A percentile compares a stretch with the other conserved stretches of the same genome.
Evolutionary conservation across 2,797 vertebrate species (phyloP).

Genomic region (Catharus ustulatus): DNA sequence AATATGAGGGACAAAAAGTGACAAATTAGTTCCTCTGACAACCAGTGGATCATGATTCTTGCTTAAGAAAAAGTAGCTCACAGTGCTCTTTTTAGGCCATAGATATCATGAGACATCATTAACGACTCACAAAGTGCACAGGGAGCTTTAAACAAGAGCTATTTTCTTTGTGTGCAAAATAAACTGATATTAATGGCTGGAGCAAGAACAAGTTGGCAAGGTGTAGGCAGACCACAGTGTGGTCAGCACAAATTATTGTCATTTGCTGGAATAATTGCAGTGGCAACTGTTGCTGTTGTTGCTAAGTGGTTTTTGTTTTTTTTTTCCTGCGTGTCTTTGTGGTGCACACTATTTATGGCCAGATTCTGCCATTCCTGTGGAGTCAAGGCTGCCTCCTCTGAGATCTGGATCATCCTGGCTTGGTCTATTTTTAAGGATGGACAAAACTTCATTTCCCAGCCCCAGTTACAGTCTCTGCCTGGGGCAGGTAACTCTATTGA

Average conservation of each 20-base stretch:
- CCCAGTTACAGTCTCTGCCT: background rate
- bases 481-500: background rate
- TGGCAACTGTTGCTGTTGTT: slow-evolving; percentile 57
- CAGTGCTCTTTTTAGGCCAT: slow-evolving; percentile 39
- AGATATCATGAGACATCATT: slow-evolving; percentile 40
- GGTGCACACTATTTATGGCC: slow-evolving; percentile 4
- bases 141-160: slow-evolving; percentile 33
- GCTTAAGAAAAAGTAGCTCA: slow-evolving; percentile 34
- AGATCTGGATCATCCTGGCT: background rate
- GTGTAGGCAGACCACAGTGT: slow-evolving; percentile 32
- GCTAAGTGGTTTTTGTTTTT: background rate
- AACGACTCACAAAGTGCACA: background rate
- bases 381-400: background rate
- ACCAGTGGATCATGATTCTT: background rate
- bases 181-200: slow-evolving; percentile 51
- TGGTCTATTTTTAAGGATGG: background rate
- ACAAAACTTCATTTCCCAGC: background rate
- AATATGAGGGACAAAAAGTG: slow-evolving; percentile 39
- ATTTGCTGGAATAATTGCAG: slow-evolving; percentile 56
- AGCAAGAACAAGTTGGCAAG: slow-evolving; percentile 40
- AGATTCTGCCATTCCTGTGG: background rate
- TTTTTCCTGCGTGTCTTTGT: background rate
- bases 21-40: slow-evolving; percentile 48
- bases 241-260: slow-evolving; percentile 50
- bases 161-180: slow-evolving; percentile 43